These are phyloP conservation scores for Diplosoma virens DNA, from an alignment of 23 tunicate species.

Conservation along the genomic window DNA sequence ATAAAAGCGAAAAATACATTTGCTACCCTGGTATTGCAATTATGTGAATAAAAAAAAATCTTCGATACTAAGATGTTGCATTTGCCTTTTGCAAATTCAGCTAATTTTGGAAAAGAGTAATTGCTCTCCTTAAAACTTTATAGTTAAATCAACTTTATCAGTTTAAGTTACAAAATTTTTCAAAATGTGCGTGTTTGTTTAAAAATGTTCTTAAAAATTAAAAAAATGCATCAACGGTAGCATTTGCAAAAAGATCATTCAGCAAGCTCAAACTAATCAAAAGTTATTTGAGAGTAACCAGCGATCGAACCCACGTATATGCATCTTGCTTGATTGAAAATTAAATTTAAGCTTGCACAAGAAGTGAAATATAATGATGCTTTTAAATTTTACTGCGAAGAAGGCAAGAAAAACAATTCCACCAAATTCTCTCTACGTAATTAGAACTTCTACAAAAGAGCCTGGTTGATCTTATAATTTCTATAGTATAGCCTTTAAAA, in stretches of 20 bases:
- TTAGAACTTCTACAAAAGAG: background rate
- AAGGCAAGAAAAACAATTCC: background rate
- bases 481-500: background rate
- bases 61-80: no score
- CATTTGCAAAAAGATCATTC: background rate
- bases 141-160: no score
- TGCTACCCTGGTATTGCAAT: no score
- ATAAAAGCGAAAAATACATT: no score
- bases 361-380: background rate
- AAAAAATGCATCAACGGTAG: background rate
- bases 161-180: no score
- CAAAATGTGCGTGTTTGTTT: no score
- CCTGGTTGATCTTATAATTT: background rate
- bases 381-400: background rate
- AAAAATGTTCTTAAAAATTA: background rate
- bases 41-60: no score
- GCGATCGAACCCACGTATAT: background rate
- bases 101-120: no score
- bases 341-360: background rate
- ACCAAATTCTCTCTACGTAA: background rate
- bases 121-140: no score
- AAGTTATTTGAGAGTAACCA: background rate
- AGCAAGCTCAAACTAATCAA: background rate
- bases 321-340: background rate
- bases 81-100: no score